Evolutionary conservation across 1,140 invertebrate species (phyloP), one percentile per base, ranked within the genome.

Genomic region (Dendrolimus kikuchii): DNA sequence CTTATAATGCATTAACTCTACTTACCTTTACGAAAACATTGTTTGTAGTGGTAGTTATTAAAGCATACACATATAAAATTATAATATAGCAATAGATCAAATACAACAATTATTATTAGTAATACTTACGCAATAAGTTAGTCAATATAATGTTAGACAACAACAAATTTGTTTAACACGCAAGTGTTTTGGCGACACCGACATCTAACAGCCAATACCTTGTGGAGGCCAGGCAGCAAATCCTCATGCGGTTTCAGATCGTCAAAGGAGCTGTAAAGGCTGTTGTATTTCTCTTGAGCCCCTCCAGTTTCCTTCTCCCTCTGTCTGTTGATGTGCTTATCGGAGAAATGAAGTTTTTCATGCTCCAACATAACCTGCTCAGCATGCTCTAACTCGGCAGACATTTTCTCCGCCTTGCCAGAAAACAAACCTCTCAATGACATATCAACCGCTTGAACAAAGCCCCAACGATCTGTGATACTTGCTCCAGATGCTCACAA

Each of bases 191-290:
- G 64, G 53, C 64, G 65, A 68, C 64, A 66, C 66, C 64, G 69
- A 74, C 69, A 74, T 61, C 67, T 55, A 43, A 56, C 51, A 60
- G 52, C 41, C 60, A 71, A 66, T 84, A 86, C 82, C 82, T 86
- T 81, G 60, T 84, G 68, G 46, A 79, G 58, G 52, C 74, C 73
- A 7, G 70, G 76, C 38, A 69, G 77, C 53, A 81, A 68, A 49
- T 81, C 77, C 62, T 77, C 74, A 65, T 75, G 77, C 56, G 75
- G 68, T 75, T 86, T 86, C 61, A 88, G 79, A 62, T 89, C 87
- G 71, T 90, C 89, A 59, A 90, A 87, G 58, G 83, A 84, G 68
- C 75, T 87, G 56, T 88, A 87, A 70, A 88, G 83, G 74, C 83
- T 88, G 60, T 75, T 84, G 74, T 89, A 89, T 64, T 84, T 87